Evolutionary conservation across 2,888 invertebrate genomes (phyloP).

Genomic region (Theretra japonica): DNA sequence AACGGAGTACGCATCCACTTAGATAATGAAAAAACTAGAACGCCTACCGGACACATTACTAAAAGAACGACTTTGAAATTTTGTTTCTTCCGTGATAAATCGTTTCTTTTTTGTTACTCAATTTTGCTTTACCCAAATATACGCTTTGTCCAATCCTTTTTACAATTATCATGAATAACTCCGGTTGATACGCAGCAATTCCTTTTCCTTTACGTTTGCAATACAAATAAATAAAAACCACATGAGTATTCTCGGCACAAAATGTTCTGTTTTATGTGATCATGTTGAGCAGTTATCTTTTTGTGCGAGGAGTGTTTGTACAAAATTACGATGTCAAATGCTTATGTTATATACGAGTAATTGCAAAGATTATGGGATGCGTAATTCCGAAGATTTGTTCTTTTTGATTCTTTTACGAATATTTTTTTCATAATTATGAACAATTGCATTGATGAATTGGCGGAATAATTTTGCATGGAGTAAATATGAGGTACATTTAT

Average conservation of each 20-base stretch:
- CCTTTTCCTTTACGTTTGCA: constrained; percentile 18
- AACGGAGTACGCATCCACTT: neutral
- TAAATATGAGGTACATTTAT: constrained; percentile 3
- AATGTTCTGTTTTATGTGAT: neutral
- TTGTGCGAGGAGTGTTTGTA: neutral
- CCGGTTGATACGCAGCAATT: neutral
- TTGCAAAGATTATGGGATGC: neutral
- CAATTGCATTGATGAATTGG: neutral
- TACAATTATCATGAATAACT: constrained; percentile 11
- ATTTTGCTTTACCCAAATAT: constrained; percentile 9
- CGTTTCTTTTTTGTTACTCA: constrained; percentile 18
- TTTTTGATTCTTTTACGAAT: neutral
- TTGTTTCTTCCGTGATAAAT: constrained; percentile 20
- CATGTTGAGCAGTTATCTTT: constrained; percentile 5
- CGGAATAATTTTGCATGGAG: neutral
- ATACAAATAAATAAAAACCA: constrained; percentile 14
- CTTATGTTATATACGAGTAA: neutral
- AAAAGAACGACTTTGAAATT: constrained; percentile 15
- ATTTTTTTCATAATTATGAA: neutral
- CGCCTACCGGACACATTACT: constrained; percentile 1
- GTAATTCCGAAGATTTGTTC: neutral
- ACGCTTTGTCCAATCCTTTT: constrained; percentile 21
- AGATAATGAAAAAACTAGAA: constrained; percentile 20
- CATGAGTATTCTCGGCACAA: constrained; percentile 9
- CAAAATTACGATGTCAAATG: neutral